phyloP scores from a whole-genome alignment of 30 jellyfish, hydroid and myxozoan genomes.

The Cassiopea xamachana region DNA sequence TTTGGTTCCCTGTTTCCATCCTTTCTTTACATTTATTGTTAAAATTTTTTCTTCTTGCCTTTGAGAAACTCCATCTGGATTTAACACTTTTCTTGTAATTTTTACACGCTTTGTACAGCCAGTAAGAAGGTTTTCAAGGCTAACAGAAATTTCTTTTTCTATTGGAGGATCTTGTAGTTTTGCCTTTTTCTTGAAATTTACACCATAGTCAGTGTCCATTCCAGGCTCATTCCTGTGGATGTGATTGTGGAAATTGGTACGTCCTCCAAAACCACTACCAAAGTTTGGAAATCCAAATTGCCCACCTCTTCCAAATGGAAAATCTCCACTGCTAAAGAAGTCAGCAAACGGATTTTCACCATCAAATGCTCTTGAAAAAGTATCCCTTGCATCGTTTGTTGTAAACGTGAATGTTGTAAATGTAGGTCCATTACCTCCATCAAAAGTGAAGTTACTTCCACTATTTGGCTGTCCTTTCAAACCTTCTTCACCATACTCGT shows the following conservation, averaged over 20 bases:
- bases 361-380: slow-evolving; percentile 84
- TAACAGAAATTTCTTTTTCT: slow-evolving; percentile 66
- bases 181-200: slow-evolving; percentile 61
- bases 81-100: slow-evolving; percentile 72
- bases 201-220: slow-evolving; percentile 53
- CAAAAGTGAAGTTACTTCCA: slow-evolving; percentile 41
- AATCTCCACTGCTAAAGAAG: slow-evolving; percentile 64
- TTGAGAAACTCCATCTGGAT: slow-evolving; percentile 54
- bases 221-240: slow-evolving; percentile 26
- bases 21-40: slow-evolving; percentile 81
- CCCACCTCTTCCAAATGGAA: slow-evolving; percentile 50
- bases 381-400: slow-evolving; percentile 83
- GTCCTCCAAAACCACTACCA: slow-evolving; percentile 45
- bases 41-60: slow-evolving; percentile 65
- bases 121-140: slow-evolving; percentile 68
- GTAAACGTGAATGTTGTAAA: slow-evolving; percentile 77
- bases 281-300: slow-evolving; percentile 51
- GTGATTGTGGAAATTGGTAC: slow-evolving; percentile 32
- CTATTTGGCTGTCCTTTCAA: slow-evolving; percentile 66
- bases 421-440: slow-evolving; percentile 57
- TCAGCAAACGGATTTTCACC: slow-evolving; percentile 56
- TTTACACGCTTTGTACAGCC: slow-evolving; percentile 86
- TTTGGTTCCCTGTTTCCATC: slow-evolving; percentile 97
- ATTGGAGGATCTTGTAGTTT: slow-evolving; percentile 85
- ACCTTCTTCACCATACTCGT: slow-evolving; percentile 95